Evolutionary conservation across 2,797 vertebrate genomes (phyloP).

Genomic region (Oryzias sinensis): DNA sequence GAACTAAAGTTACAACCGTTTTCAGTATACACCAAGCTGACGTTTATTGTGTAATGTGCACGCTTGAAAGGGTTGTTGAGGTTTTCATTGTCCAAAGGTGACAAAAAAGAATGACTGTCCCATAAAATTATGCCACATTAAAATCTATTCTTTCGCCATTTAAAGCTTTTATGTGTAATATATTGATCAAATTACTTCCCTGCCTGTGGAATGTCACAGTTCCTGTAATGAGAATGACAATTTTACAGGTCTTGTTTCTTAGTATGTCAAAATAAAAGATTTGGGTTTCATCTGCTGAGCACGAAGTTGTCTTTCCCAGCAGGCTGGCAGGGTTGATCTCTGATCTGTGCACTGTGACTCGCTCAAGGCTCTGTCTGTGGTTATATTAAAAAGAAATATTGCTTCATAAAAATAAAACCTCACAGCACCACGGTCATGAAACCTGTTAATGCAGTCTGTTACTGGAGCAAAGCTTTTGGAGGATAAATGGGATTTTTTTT

Average conservation of each 20-base stretch:
- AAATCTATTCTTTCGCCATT: constrained; percentile 23
- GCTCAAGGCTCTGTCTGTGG: constrained; percentile 53
- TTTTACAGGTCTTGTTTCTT: constrained; percentile 36
- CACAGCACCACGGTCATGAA: constrained; percentile 48
- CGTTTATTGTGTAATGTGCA: constrained; percentile 4
- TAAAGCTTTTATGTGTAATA: constrained; percentile 36
- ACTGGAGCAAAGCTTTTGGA: constrained; percentile 36
- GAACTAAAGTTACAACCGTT: neutral
- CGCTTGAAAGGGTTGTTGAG: constrained; percentile 7
- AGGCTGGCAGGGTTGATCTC: constrained; percentile 65
- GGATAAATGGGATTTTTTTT: constrained; percentile 26
- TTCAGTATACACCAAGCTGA: neutral
- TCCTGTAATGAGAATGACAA: constrained; percentile 43
- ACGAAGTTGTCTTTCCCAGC: constrained; percentile 48
- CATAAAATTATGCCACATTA: constrained; percentile 26
- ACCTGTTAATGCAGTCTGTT: constrained; percentile 51
- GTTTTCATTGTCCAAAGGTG: constrained; percentile 15
- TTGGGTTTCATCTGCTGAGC: constrained; percentile 51
- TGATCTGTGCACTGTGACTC: constrained; percentile 57
- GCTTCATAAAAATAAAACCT: constrained; percentile 78
- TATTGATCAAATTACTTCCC: constrained; percentile 46
- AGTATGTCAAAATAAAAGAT: constrained; percentile 45
- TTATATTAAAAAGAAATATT: constrained; percentile 77
- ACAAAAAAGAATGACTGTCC: constrained; percentile 4
- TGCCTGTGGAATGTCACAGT: constrained; percentile 22